Evolutionary conservation across 2,113 vertebrate genomes (phyloP), one percentile per base, ranked within the genome.

Genomic region (Neodon shergylaensis): DNA sequence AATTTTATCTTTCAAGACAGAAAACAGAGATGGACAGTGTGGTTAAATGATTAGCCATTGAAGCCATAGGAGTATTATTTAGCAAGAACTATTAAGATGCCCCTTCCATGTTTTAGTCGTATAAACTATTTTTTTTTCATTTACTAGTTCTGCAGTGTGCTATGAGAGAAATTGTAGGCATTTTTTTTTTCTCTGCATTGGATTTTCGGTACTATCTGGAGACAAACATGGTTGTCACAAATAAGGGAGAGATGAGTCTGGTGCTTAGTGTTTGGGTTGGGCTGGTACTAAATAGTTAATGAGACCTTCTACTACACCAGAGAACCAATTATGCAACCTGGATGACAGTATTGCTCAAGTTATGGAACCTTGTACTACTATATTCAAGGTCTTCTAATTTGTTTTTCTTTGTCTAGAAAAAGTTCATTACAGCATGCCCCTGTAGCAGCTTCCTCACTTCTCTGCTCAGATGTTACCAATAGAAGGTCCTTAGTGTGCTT

Each of bases 281-380:
- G 9, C 68, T 54, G 13, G 31, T 83, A 6, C 63, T 21, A 0
- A 58, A 42, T 24, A 54, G 31, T n/a, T 1, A 5, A 7, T 0
- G 0, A 19, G 17, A 44, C 7, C 21, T 8, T 8, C 10, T 31
- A 31, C 26, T 1, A 17, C 16, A 31, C 63, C 5, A 52, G 49
- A 76, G 13, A 61, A 68, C 39, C 52, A 78, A 73, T 47, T 54
- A 61, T n/a, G 14, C 7, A 58, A 13, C 16, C 8, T 4, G 0
- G 61, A 72, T 65, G 7, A 44, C n/a, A 82, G 6, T 39, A 6
- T 4, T 33, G 17, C 21, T 52, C 6, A 47, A 31, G 47, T 22
- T 61, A 74, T 66, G 83, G 78, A 68, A 6, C 26, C 4, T 4
- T 66, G 17, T 7, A 39, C 14, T 77, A n/a, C 33, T 16, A 86